Base-by-base conservation (phyloP, 2,888 invertebrate species). In the Brachyptera putata region DNA sequence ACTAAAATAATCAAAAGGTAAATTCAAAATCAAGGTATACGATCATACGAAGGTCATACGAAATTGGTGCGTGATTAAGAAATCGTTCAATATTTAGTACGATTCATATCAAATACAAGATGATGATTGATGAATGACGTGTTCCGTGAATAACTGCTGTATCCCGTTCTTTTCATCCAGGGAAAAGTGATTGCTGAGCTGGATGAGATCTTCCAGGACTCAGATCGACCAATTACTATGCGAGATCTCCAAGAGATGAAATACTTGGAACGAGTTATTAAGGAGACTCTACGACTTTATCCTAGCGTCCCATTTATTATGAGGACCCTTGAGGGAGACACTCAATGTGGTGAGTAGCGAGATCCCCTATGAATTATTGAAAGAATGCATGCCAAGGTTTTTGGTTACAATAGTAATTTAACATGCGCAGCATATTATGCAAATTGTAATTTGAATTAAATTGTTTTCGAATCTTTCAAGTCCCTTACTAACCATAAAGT, bases 141-240 rank as follows among this genome's bases (percentile, higher is more conserved):
- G n/a, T n/a, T n/a, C n/a, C n/a, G n/a, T n/a, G n/a, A n/a, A n/a
- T n/a, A n/a, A n/a, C n/a, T n/a, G n/a, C n/a, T n/a, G n/a, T n/a
- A n/a, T n/a, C n/a, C n/a, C n/a, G n/a, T n/a, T n/a, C n/a, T n/a
- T n/a, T n/a, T n/a, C n/a, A n/a, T 56, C 25, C 36, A 69, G 71
- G 67, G 71, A 56, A 75, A 75, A 66, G 71, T 79, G 1, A 75
- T 79, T 24, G 70, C 75, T 24, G 80, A 80, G 68, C 50, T 80
- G 53, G 74, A 76, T 43, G 62, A 63, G 4, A 70, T 80, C 24
- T 77, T 79, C 67, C 71, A 72, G 24, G 72, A 72, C 56, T 30
- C 30, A 18, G 71, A 73, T 13, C 69, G 77, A 43, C 70, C 72
- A 7, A 70, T 77, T 1, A 74, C 76, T 3, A 70, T 73, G 62